These are phyloP conservation scores for Drosophila neutralis DNA, from an alignment of 2,888 invertebrate species.

Conservation along the genomic window DNA sequence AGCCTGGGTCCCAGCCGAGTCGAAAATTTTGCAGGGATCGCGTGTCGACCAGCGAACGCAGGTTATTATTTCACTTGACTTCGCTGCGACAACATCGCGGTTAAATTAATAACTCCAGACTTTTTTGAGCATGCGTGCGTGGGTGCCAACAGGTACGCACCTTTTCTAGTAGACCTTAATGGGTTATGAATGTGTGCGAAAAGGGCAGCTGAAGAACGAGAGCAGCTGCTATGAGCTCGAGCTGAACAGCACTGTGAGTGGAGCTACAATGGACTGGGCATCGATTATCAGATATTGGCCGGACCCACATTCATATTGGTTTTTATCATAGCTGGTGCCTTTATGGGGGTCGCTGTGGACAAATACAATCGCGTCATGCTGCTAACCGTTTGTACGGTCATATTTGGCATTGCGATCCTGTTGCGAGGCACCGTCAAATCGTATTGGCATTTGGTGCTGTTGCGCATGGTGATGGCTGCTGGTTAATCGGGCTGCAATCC, in stretches of 20 bases:
- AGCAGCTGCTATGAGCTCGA: conserved; percentile 88
- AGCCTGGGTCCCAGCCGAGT: no score
- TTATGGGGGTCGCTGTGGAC: conserved; percentile 93
- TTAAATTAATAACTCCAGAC: no score
- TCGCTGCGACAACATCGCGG: no score
- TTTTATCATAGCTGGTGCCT: conserved; percentile 94
- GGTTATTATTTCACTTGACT: no score
- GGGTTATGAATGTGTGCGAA: no score
- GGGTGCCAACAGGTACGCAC: no score
- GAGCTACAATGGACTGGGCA: conserved; percentile 96
- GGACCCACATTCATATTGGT: conserved; percentile 97
- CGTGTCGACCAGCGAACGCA: no score
- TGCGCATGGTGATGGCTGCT: conserved; percentile 94
- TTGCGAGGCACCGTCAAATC: conserved; percentile 93
- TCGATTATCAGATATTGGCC: conserved; percentile 96
- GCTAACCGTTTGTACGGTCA: conserved; percentile 90
- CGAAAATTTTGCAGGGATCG: no score
- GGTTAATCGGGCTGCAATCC: conserved; percentile 96
- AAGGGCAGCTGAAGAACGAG: conserved; percentile 84
- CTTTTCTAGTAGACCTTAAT: no score
- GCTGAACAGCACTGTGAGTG: conserved; percentile 94
- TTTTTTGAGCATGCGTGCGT: no score
- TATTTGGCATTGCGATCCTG: conserved; percentile 93
- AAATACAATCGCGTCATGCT: conserved; percentile 91
- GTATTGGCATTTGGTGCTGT: conserved; percentile 95